Conservation (phyloP, 2,888 invertebrate species). For the Drosophila lutescens region DNA sequence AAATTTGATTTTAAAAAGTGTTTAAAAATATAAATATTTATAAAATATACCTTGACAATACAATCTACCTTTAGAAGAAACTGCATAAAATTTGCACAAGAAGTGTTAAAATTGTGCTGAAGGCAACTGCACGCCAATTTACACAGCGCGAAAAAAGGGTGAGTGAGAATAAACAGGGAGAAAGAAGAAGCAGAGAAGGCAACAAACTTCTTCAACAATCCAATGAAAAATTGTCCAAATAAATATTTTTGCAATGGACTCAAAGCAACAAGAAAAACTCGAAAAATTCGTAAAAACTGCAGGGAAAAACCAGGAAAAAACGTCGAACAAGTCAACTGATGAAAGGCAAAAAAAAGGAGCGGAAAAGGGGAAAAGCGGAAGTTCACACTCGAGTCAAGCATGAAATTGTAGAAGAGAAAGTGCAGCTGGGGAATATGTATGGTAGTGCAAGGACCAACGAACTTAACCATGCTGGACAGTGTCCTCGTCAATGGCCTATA, state of each 20-base stretch:
- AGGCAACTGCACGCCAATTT: conserved; percentile 68
- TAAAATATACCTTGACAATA: too few relatives aligned
- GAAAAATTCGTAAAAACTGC: conserved; percentile 17
- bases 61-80: conserved; percentile 20
- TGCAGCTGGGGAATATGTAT: conserved; percentile 12
- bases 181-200: neutral
- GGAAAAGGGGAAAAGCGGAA: conserved; percentile 18
- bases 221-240: conserved; percentile 68
- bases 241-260: conserved; percentile 59
- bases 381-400: conserved; percentile 40
- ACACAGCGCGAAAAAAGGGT: conserved; percentile 26
- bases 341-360: conserved; percentile 20
- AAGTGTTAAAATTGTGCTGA: conserved; percentile 73
- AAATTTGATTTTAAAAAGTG: too few relatives aligned
- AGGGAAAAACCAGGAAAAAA: neutral
- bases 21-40: too few relatives aligned
- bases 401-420: conserved; percentile 52
- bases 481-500: conserved; percentile 39
- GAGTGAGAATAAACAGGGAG: conserved; percentile 1
- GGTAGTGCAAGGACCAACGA: conserved; percentile 16
- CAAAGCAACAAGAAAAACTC: conserved; percentile 7
- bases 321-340: conserved; percentile 41
- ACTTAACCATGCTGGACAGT: conserved; percentile 36
- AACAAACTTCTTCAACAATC: conserved; percentile 52
- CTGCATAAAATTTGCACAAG: conserved; percentile 76